Conservation (phyloP, 2,113 vertebrate genomes). For the Corynorhinus townsendii region DNA sequence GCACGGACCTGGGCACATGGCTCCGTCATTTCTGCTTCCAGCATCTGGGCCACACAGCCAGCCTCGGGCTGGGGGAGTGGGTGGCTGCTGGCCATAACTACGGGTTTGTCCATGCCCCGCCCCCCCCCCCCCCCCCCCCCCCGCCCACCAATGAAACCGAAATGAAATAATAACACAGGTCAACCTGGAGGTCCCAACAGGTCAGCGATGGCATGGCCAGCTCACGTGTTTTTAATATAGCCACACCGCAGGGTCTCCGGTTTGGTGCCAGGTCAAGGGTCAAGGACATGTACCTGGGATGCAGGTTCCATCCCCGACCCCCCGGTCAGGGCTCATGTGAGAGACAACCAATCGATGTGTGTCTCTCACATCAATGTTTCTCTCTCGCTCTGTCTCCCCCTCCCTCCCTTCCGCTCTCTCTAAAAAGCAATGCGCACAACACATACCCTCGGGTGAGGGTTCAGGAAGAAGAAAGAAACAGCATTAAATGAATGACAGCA, state of each 20-base stretch:
- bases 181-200: not conserved
- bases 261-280: no score
- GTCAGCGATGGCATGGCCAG: not conserved
- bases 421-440: no score
- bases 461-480: not conserved
- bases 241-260: not conserved
- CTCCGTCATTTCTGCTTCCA: not conserved
- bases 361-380: no score
- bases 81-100: not conserved
- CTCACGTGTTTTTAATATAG: not conserved
- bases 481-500: not conserved
- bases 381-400: no score
- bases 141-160: not conserved
- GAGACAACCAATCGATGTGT: no score
- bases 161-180: not conserved
- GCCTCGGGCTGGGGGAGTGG: not conserved
- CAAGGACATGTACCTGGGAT: no score
- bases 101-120: not conserved
- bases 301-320: no score
- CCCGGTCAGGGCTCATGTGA: no score
- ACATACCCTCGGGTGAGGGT: no score
- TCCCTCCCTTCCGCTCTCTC: no score
- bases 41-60: not conserved
- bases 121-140: not conserved
- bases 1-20: not conserved